Percentiles rank a stretch among this genome's conserved stretches.
Conservation (phyloP, 2,113 vertebrate genomes). For the Osmerus mordax region DNA sequence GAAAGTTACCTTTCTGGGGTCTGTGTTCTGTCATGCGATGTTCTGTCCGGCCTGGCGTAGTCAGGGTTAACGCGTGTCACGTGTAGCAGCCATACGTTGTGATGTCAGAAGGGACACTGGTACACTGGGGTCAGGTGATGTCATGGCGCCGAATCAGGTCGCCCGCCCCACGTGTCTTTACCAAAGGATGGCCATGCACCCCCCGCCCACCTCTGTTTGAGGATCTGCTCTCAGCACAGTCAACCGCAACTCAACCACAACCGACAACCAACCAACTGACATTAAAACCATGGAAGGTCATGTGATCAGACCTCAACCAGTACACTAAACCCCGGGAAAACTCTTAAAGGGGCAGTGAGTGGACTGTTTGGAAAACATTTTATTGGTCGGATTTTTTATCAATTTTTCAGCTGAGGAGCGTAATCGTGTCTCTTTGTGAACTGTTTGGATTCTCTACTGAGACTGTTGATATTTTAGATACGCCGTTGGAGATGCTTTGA, state of each 20-base stretch:
- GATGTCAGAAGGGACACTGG: constrained; percentile 59
- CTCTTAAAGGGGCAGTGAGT: neutral
- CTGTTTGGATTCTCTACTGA: constrained; percentile 29
- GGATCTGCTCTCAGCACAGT: constrained; percentile 31
- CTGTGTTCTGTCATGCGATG: constrained; percentile 52
- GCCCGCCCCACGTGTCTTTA: constrained; percentile 49
- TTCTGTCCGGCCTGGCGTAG: constrained; percentile 40
- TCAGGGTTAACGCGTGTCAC: constrained; percentile 35
- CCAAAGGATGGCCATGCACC: constrained; percentile 52
- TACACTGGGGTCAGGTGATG: constrained; percentile 20
- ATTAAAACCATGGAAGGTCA: too few relatives aligned
- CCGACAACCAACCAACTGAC: neutral
- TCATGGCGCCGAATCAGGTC: constrained; percentile 52
- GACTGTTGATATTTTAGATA: constrained; percentile 34
- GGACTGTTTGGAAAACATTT: constrained; percentile 5
- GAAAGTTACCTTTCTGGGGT: constrained; percentile 34
- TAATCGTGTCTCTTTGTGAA: constrained; percentile 36
- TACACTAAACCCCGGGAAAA: too few relatives aligned
- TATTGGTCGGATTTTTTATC: constrained; percentile 31
- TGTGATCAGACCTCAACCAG: too few relatives aligned
- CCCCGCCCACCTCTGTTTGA: constrained; percentile 7
- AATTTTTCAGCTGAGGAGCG: constrained; percentile 37
- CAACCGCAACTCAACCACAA: constrained; percentile 4
- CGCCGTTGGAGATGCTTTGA: constrained; percentile 22
- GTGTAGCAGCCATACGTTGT: constrained; percentile 66